Evolutionary conservation across 1,140 invertebrate species (phyloP).

Genomic region (Tetramorium alpestre): DNA sequence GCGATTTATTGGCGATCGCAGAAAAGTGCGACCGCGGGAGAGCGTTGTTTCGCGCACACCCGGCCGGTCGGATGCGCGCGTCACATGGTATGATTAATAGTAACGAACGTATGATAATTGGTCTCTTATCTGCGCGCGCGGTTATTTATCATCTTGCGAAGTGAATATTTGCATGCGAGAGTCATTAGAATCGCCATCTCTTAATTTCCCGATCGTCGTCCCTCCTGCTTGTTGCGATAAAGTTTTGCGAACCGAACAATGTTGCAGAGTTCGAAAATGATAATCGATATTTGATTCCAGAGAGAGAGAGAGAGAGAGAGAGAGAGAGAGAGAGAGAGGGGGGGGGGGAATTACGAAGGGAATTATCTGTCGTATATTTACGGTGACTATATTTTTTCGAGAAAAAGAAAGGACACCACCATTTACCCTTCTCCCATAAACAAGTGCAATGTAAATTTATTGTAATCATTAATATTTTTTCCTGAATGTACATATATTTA

Average conservation of each 20-base stretch:
- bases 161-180: not conserved
- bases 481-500: too few species aligned
- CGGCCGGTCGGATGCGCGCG: not conserved
- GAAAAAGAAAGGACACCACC: too few species aligned
- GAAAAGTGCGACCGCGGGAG: not conserved
- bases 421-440: too few species aligned
- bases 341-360: too few species aligned
- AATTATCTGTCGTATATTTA: too few species aligned
- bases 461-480: too few species aligned
- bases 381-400: too few species aligned
- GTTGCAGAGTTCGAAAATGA: not conserved
- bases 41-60: not conserved
- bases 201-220: not conserved
- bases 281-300: not conserved
- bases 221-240: not conserved
- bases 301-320: too few species aligned
- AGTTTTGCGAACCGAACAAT: not conserved
- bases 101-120: constrained; percentile 9
- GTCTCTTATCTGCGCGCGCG: not conserved
- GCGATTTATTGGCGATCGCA: constrained; percentile 31
- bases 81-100: not conserved
- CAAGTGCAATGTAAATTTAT: too few species aligned
- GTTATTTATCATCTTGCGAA: constrained; percentile 29
- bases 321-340: too few species aligned
- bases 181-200: not conserved